A percentile compares a stretch with the other conserved stretches of the same genome.
These are phyloP conservation scores for Chironomus tepperi DNA, from an alignment of 1,140 invertebrate species.

Conservation along the genomic window DNA sequence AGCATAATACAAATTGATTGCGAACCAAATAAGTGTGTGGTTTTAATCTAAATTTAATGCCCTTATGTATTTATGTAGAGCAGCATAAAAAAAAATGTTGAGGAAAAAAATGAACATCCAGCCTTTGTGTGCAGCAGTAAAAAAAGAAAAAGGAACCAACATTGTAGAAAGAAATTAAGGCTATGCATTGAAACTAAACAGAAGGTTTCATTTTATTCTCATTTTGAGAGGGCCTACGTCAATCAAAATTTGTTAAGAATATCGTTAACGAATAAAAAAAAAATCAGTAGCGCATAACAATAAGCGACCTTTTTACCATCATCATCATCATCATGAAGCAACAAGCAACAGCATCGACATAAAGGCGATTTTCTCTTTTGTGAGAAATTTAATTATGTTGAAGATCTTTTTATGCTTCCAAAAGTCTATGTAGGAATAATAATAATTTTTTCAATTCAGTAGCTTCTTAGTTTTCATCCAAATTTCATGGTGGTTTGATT, in stretches of 20 bases:
- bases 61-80: no score
- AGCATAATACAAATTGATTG: neutral
- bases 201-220: conserved; percentile 13
- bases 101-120: no score
- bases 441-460: conserved; percentile 10
- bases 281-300: conserved; percentile 22
- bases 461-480: neutral
- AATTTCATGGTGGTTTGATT: conserved; percentile 22
- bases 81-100: no score
- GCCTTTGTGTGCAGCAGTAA: no score
- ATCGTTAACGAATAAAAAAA: conserved; percentile 2
- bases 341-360: neutral
- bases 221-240: neutral
- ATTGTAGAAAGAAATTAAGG: no score
- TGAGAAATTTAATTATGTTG: conserved; percentile 15
- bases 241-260: conserved; percentile 6
- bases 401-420: neutral
- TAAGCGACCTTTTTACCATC: conserved; percentile 5
- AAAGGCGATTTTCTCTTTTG: neutral
- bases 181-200: neutral
- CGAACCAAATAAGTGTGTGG: neutral
- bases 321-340: neutral
- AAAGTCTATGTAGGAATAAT: neutral
- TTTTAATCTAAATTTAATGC: neutral
- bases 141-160: no score